A percentile compares a stretch with the other conserved stretches of the same genome.
phyloP scores from a whole-genome alignment of 2,888 invertebrate species.

The Clunio marinus region DNA sequence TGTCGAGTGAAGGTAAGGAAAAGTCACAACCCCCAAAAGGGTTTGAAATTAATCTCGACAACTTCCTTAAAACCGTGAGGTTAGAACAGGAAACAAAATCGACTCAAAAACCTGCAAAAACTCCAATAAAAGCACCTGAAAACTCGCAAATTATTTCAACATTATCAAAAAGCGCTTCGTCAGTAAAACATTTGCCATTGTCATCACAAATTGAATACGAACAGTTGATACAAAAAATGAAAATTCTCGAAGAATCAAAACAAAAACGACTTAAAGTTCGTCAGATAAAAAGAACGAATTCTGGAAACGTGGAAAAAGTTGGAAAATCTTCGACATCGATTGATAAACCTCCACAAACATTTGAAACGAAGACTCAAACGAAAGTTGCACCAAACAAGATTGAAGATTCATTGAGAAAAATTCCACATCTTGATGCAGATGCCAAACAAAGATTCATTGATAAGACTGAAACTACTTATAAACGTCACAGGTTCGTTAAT shows the following conservation, averaged over 20 bases:
- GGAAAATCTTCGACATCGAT: no score
- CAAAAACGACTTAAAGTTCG: slow-evolving; percentile 16
- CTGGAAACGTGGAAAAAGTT: no score
- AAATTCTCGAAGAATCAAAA: slow-evolving; percentile 47
- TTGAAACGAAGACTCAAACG: no score
- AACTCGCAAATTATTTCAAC: not conserved
- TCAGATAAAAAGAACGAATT: not conserved
- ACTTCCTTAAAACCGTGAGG: slow-evolving; percentile 8
- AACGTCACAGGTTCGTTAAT: slow-evolving; percentile 1
- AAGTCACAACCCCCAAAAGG: not conserved
- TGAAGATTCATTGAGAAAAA: slow-evolving; percentile 1
- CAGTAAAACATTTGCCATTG: slow-evolving; percentile 46
- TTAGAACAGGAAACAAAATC: not conserved
- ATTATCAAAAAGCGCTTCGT: not conserved
- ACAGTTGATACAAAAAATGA: slow-evolving; percentile 49
- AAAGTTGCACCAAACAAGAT: not conserved
- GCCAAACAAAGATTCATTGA: not conserved
- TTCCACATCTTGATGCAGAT: not conserved
- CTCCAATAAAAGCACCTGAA: not conserved
- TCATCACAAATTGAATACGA: slow-evolving; percentile 50
- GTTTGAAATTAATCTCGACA: slow-evolving; percentile 1
- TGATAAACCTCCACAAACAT: no score
- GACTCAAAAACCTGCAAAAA: not conserved
- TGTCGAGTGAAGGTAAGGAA: not conserved
- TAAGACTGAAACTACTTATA: slow-evolving; percentile 17